A percentile compares a stretch with the other conserved stretches of the same genome.
phyloP scores from a whole-genome alignment of 2,888 invertebrate genomes.

The Lymantria monacha region DNA sequence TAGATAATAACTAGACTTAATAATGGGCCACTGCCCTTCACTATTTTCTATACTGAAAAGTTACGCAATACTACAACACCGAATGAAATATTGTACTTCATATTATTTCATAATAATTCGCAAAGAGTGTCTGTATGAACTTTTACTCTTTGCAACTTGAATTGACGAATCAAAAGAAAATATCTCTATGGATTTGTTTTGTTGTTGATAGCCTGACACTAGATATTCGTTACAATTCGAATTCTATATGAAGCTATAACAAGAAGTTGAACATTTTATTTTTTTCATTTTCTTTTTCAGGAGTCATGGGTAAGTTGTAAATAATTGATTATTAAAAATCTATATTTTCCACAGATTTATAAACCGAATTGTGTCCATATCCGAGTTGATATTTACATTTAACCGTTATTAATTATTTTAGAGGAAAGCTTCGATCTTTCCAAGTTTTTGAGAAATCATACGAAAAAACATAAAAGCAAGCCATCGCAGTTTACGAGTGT shows the following conservation, averaged over 20 bases:
- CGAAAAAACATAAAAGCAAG: constrained; percentile 62
- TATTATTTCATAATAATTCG: too few relatives aligned
- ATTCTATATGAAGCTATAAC: constrained; percentile 4
- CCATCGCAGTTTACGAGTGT: constrained; percentile 61
- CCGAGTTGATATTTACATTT: neutral
- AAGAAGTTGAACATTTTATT: constrained; percentile 11
- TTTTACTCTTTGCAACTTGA: too few relatives aligned
- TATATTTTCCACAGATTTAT: too few relatives aligned
- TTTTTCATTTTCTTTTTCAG: constrained; percentile 47
- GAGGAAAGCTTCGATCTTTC: constrained; percentile 63
- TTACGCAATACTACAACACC: too few relatives aligned
- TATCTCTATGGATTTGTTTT: neutral
- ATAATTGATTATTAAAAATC: neutral
- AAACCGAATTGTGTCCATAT: neutral
- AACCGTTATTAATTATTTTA: constrained; percentile 36
- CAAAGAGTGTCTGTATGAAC: too few relatives aligned
- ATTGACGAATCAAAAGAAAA: neutral
- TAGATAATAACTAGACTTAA: too few relatives aligned
- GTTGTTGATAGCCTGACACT: neutral
- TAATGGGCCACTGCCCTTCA: too few relatives aligned
- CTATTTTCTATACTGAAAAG: too few relatives aligned
- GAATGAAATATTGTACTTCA: too few relatives aligned
- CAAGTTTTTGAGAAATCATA: constrained; percentile 53
- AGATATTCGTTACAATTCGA: neutral
- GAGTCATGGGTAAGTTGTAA: constrained; percentile 53